These are phyloP conservation scores for Helostoma temminkii DNA, from an alignment of 2,797 vertebrate species.

Conservation along the genomic window DNA sequence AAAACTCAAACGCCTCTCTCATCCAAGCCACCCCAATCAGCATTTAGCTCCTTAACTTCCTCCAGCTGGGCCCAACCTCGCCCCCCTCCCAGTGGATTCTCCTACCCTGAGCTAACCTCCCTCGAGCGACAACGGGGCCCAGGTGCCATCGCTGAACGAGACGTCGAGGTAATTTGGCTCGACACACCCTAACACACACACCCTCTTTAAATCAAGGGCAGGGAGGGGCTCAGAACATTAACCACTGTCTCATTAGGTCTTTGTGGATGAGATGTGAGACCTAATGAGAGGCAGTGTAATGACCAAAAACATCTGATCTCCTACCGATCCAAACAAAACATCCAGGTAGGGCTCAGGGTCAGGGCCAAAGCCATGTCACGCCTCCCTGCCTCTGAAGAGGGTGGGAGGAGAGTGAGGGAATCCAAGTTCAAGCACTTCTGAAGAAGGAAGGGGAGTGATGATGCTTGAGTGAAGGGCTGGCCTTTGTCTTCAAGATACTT, in stretches of 20 bases:
- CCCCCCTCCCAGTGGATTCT: constrained; percentile 74
- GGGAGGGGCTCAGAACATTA: constrained; percentile 82
- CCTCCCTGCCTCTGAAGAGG: constrained; percentile 52
- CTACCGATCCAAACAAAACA: constrained; percentile 76
- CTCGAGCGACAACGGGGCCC: constrained; percentile 82
- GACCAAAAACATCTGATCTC: constrained; percentile 85
- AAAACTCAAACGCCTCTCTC: constrained; percentile 61
- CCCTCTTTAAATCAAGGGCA: constrained; percentile 51
- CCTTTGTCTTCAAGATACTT: constrained; percentile 31
- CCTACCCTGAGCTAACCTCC: constrained; percentile 78
- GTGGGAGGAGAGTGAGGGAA: constrained; percentile 65
- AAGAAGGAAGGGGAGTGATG: constrained; percentile 14
- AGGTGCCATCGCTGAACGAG: constrained; percentile 86
- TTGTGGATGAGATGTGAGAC: constrained; percentile 71
- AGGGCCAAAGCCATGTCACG: constrained; percentile 83
- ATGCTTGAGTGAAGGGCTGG: constrained; percentile 9
- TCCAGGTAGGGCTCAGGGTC: constrained; percentile 78
- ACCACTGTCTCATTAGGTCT: constrained; percentile 88
- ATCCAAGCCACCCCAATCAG: constrained; percentile 75
- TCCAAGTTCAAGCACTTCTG: constrained; percentile 76
- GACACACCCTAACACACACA: constrained; percentile 82
- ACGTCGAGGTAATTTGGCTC: constrained; percentile 86
- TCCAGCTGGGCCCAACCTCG: constrained; percentile 88
- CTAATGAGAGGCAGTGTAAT: constrained; percentile 85
- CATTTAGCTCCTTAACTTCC: constrained; percentile 83